Conservation (phyloP, 1,140 invertebrate genomes). For the Eueides isabella region DNA sequence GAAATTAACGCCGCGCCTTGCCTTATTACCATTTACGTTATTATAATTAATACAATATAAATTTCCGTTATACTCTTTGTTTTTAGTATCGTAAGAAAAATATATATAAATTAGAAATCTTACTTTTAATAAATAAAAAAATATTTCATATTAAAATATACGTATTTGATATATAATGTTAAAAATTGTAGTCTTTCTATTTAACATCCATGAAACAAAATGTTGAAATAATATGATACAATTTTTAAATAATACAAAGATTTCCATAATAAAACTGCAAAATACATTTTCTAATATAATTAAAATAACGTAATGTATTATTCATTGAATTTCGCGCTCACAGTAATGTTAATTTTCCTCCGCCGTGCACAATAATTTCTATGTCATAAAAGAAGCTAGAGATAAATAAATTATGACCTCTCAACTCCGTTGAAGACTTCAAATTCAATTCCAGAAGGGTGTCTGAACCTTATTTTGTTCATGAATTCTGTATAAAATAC, state of each 20-base stretch:
- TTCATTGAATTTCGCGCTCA: constrained; percentile 11
- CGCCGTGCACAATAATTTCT: constrained; percentile 13
- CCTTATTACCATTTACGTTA: no score
- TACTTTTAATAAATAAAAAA: no score
- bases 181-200: no score
- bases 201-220: no score
- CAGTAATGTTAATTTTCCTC: constrained; percentile 9
- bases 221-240: background rate
- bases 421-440: constrained; percentile 22
- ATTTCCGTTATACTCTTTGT: no score
- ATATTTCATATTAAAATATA: no score
- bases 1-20: no score
- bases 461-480: constrained; percentile 25
- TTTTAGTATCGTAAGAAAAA: no score
- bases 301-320: constrained; percentile 6
- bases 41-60: no score
- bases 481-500: constrained; percentile 32
- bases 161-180: no score
- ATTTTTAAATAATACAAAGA: background rate
- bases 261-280: background rate
- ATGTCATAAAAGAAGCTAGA: constrained; percentile 19
- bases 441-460: constrained; percentile 27
- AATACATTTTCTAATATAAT: background rate
- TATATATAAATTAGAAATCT: no score
- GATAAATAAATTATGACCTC: constrained; percentile 23